Conservation (phyloP, 1,140 invertebrate genomes). For the Aphis craccivora region DNA sequence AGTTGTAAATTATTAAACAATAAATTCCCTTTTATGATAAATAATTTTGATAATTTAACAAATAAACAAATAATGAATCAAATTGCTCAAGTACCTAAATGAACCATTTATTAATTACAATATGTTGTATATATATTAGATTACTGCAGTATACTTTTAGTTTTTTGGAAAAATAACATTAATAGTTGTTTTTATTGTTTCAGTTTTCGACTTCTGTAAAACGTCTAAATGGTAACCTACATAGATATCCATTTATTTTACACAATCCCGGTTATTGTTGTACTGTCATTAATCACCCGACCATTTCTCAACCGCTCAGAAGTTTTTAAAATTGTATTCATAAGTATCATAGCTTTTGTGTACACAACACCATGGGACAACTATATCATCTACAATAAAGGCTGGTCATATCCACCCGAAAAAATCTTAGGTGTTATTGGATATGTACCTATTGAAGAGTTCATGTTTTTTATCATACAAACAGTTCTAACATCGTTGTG, state of each 20-base stretch:
- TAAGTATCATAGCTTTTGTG: not conserved
- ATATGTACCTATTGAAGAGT: conserved; percentile 41
- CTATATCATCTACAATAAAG: not conserved
- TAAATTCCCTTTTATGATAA: not conserved
- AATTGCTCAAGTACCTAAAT: not conserved
- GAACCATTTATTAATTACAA: not conserved
- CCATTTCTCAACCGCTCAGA: conserved; percentile 19
- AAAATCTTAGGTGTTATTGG: not conserved
- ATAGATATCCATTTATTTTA: not conserved
- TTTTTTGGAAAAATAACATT: not conserved
- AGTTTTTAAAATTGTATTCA: conserved; percentile 18
- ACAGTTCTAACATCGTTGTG: not conserved
- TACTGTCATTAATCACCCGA: not conserved
- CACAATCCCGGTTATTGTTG: not conserved
- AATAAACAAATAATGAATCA: not conserved
- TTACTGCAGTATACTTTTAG: not conserved
- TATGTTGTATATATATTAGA: too few species aligned
- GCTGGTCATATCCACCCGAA: not conserved
- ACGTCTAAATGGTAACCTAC: conserved; percentile 14
- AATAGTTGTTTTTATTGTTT: not conserved
- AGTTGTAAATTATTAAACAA: not conserved
- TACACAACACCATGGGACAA: conserved; percentile 38
- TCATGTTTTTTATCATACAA: conserved; percentile 21
- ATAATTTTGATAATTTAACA: not conserved
- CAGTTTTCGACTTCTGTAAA: not conserved